These are phyloP conservation scores for Anthopleura xanthogrammica DNA, from an alignment of 92 coral and sea anemone genomes.

Conservation along the genomic window DNA sequence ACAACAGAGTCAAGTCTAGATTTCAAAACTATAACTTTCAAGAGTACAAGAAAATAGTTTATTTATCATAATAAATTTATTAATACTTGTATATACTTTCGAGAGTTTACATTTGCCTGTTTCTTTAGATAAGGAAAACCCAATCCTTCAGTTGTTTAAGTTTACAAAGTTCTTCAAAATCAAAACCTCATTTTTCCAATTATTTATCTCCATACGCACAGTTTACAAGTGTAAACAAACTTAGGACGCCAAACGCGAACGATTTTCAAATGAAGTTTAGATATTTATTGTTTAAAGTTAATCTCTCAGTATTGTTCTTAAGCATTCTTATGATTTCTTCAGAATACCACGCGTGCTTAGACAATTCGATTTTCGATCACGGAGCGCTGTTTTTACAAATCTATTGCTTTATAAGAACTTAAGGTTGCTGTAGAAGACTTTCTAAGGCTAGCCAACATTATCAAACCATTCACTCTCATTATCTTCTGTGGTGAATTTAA, in stretches of 20 bases:
- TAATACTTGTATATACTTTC: no score
- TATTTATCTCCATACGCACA: neutral
- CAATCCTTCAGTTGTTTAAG: no score
- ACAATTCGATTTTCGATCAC: neutral
- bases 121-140: no score
- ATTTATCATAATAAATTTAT: no score
- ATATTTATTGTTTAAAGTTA: neutral
- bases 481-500: neutral
- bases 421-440: neutral
- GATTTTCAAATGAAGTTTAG: conserved; percentile 1
- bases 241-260: conserved; percentile 4
- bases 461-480: neutral
- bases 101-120: no score
- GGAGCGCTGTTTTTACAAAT: neutral
- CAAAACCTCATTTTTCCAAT: neutral
- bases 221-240: conserved; percentile 22
- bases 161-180: neutral
- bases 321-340: neutral
- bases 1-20: no score
- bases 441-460: neutral
- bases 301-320: neutral
- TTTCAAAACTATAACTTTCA: no score
- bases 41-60: no score
- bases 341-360: neutral
- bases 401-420: no score